Evolutionary conservation across 2,113 vertebrate species (phyloP).

Genomic region (Pseudorhombus dupliciocellatus): DNA sequence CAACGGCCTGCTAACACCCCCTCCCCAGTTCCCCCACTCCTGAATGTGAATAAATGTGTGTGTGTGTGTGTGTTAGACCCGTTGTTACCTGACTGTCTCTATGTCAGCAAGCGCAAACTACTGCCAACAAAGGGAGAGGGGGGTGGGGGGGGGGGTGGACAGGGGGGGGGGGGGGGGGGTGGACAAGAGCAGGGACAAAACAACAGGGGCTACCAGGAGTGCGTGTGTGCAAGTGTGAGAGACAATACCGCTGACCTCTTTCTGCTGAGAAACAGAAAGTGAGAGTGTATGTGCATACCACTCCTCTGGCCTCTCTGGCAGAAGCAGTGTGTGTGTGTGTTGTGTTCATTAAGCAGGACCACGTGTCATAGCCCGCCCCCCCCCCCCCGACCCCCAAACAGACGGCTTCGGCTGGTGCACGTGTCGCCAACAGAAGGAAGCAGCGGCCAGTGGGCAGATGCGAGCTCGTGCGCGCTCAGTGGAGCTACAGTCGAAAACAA

Average conservation of each 20-base stretch:
- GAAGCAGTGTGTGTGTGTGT: constrained; percentile 9
- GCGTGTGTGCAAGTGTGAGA: constrained; percentile 17
- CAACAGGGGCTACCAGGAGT: constrained; percentile 55
- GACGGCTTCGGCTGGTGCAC: constrained; percentile 46
- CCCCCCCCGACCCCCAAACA: constrained; percentile 7
- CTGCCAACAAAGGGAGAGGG: constrained; percentile 32
- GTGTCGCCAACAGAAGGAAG: constrained; percentile 62
- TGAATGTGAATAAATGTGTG: constrained; percentile 11
- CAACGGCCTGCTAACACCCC: not conserved
- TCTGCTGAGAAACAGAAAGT: constrained; percentile 64
- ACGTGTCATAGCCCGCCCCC: constrained; percentile 2
- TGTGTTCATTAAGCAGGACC: constrained; percentile 48
- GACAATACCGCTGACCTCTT: constrained; percentile 63
- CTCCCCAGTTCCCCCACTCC: no score
- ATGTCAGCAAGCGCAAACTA: constrained; percentile 41
- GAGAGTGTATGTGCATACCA: constrained; percentile 37
- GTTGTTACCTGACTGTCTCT: constrained; percentile 56
- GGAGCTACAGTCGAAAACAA: constrained; percentile 52
- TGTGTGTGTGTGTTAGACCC: constrained; percentile 41
- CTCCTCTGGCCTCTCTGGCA: constrained; percentile 26
- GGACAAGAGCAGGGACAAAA: constrained; percentile 56
- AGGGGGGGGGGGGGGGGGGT: constrained; percentile 18
- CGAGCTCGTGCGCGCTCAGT: constrained; percentile 34
- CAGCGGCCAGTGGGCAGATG: constrained; percentile 62
- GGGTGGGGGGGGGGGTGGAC: constrained; percentile 28